These are phyloP conservation scores for zebrafish (Danio rerio) DNA, from an alignment of 2,113 vertebrate genomes.

Conservation along the genomic window DNA sequence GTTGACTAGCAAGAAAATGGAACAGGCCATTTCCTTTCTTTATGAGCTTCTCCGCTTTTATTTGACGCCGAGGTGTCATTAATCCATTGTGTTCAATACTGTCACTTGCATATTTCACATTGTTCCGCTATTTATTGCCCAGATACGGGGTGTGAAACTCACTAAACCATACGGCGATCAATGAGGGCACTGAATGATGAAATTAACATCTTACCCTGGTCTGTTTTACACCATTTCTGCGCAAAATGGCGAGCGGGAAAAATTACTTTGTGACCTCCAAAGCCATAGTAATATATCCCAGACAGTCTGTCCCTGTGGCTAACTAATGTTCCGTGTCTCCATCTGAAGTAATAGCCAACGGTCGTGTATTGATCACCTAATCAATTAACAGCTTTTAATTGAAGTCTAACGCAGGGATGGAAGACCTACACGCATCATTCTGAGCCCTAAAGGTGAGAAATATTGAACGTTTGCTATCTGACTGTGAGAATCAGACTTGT, in stretches of 20 bases:
- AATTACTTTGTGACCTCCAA: conserved; percentile 13
- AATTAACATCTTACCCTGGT: conserved; percentile 51
- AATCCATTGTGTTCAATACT: conserved; percentile 55
- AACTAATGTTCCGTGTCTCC: conserved; percentile 37
- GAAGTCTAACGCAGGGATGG: conserved; percentile 34
- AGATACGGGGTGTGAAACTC: conserved; percentile 34
- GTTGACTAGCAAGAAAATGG: conserved; percentile 62
- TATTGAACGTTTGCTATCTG: conserved; percentile 41
- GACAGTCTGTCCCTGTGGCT: conserved; percentile 35
- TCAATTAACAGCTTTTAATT: conserved; percentile 54
- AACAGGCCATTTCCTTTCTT: conserved; percentile 52
- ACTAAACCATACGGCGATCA: conserved; percentile 32
- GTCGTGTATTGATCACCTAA: conserved; percentile 18
- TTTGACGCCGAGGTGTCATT: conserved; percentile 57
- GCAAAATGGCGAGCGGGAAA: conserved; percentile 42
- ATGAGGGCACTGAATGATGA: conserved; percentile 51
- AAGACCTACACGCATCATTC: conserved; percentile 19
- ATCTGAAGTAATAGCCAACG: conserved; percentile 8
- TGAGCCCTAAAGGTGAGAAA: conserved; percentile 29
- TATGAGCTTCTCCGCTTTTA: conserved; percentile 51
- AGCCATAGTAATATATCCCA: conserved; percentile 27
- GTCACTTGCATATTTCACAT: conserved; percentile 43
- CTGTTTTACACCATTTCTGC: conserved; percentile 39
- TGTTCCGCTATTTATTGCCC: conserved; percentile 41
- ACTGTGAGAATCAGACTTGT: conserved; percentile 23